Percentiles rank a stretch among this genome's conserved stretches.
Evolutionary conservation across 1,140 invertebrate species (phyloP).

Genomic region (Drosophila grimshawi): DNA sequence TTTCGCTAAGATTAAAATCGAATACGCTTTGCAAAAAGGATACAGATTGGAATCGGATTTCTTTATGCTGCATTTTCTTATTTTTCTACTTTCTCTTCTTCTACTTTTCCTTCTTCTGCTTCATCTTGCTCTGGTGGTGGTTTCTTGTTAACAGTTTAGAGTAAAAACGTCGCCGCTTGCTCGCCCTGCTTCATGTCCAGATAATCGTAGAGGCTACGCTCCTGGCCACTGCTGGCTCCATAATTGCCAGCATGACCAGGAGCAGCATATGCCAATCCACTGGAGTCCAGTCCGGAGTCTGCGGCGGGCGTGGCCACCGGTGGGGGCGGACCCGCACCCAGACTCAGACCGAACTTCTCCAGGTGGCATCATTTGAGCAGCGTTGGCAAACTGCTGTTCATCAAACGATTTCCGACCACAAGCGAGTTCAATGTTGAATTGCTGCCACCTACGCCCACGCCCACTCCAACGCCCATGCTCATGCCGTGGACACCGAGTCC

Average conservation of each 20-base stretch:
- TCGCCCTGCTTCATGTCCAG: constrained; percentile 73
- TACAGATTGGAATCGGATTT: too few relatives aligned
- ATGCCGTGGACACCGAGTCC: constrained; percentile 69
- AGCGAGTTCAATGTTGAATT: constrained; percentile 76
- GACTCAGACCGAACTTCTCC: constrained; percentile 77
- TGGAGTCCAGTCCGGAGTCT: constrained; percentile 44
- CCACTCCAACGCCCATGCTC: constrained; percentile 65
- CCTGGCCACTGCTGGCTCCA: constrained; percentile 37
- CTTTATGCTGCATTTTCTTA: not conserved
- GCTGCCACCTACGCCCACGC: constrained; percentile 63
- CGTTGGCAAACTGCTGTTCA: constrained; percentile 78
- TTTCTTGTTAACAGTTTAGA: constrained; percentile 70
- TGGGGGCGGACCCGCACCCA: constrained; percentile 68
- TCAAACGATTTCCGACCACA: constrained; percentile 80
- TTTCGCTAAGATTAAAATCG: constrained; percentile 68
- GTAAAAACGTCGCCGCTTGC: constrained; percentile 74
- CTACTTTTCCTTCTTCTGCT: constrained; percentile 9
- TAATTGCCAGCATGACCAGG: constrained; percentile 35
- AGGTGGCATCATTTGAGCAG: constrained; percentile 84
- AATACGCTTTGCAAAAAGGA: not conserved
- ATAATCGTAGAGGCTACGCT: constrained; percentile 69
- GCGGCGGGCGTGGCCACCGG: constrained; percentile 64
- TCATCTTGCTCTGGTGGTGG: constrained; percentile 63
- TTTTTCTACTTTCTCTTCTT: not conserved
- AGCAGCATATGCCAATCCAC: constrained; percentile 40